phyloP scores from a whole-genome alignment of 2,888 invertebrate genomes.

The Ornithoptera alexandrae region DNA sequence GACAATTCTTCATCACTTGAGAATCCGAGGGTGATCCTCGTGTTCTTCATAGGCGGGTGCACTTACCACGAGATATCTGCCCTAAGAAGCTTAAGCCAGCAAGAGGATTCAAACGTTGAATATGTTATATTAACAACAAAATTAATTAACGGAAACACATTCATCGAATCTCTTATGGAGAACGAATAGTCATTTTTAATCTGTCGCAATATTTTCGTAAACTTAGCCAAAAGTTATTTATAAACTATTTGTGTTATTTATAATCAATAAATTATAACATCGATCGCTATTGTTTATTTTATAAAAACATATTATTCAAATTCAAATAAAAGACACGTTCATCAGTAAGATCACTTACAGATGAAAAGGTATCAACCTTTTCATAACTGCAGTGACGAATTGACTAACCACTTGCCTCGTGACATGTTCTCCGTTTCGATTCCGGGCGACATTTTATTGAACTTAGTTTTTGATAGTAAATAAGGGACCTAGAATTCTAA shows the following conservation, averaged over 20 bases:
- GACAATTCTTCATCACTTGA: constrained; percentile 79
- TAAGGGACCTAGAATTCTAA: no score
- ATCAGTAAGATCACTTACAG: constrained; percentile 51
- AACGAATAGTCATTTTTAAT: constrained; percentile 39
- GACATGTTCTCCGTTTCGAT: no score
- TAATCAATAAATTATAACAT: constrained; percentile 5
- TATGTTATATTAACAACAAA: constrained; percentile 95
- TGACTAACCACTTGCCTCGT: no score
- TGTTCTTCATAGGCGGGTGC: constrained; percentile 98
- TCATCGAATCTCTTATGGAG: constrained; percentile 88
- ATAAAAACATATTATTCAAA: no score
- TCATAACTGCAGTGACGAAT: no score
- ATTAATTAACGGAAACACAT: constrained; percentile 92
- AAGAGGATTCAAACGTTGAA: constrained; percentile 91
- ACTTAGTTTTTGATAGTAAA: no score
- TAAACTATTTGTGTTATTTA: not conserved
- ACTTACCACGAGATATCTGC: constrained; percentile 96
- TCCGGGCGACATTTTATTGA: no score
- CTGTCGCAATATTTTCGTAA: not conserved
- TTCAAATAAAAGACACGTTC: constrained; percentile 80
- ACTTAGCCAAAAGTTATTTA: not conserved
- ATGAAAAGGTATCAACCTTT: no score
- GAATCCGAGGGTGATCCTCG: constrained; percentile 87
- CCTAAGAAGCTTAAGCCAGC: constrained; percentile 85
- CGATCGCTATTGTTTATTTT: not conserved